phyloP scores from a whole-genome alignment of 1,140 invertebrate genomes.

The Penaeus japonicus region DNA sequence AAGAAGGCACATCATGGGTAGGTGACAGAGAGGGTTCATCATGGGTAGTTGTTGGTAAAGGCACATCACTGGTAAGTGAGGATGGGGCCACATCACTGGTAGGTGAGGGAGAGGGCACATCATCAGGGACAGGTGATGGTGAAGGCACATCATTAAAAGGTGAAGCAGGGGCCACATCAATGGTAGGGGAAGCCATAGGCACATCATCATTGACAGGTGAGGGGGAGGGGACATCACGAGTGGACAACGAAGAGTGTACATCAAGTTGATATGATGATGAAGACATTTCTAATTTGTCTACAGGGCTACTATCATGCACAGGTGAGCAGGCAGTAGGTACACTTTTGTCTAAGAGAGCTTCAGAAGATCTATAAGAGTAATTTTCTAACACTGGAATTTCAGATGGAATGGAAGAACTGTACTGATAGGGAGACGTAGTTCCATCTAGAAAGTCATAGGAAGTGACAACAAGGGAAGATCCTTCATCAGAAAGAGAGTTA shows the following conservation, averaged over 20 bases:
- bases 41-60: background rate
- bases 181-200: too few species aligned
- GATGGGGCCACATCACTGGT: background rate
- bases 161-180: constrained; percentile 34
- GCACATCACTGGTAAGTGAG: background rate
- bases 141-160: background rate
- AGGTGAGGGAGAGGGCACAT: background rate
- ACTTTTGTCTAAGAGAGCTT: background rate
- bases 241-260: too few species aligned
- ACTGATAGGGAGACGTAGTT: background rate
- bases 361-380: background rate
- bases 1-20: background rate
- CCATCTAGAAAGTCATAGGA: constrained; percentile 25
- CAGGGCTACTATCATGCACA: constrained; percentile 28
- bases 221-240: background rate
- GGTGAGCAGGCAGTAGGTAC: background rate
- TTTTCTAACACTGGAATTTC: background rate
- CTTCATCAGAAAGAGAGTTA: constrained; percentile 37
- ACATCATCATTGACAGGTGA: background rate
- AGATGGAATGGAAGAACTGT: constrained; percentile 11
- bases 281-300: too few species aligned
- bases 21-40: background rate
- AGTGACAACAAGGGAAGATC: constrained; percentile 18
- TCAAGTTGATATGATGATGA: too few species aligned
- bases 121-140: background rate